A percentile compares a stretch with the other conserved stretches of the same genome.
Conservation (phyloP, 2,797 vertebrate species). For the Phrynocephalus vlangalii region DNA sequence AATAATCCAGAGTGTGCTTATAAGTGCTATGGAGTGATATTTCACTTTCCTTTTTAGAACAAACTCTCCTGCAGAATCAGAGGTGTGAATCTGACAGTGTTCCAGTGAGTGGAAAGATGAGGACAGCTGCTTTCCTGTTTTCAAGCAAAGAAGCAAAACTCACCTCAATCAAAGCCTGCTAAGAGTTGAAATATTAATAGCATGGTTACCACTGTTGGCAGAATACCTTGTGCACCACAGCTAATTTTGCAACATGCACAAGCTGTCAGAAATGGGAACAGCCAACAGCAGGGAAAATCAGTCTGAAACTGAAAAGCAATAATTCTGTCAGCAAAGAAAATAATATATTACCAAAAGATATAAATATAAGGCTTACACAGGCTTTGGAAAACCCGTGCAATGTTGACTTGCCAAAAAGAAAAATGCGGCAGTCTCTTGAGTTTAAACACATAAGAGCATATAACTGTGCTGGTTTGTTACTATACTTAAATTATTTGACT, state of each 20-base stretch:
- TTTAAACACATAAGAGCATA: neutral
- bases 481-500: neutral
- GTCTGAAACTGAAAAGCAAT: constrained; percentile 1
- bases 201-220: neutral
- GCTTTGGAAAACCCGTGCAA: neutral
- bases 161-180: neutral
- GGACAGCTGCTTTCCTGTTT: neutral
- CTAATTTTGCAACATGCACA: neutral
- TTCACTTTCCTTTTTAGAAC: no score
- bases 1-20: no score
- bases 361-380: neutral
- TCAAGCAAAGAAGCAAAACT: neutral
- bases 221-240: neutral
- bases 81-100: neutral
- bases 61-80: neutral
- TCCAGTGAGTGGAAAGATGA: neutral
- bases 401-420: constrained; percentile 1
- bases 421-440: constrained; percentile 10
- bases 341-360: neutral
- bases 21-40: no score
- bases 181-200: constrained; percentile 17
- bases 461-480: neutral
- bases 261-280: constrained; percentile 2
- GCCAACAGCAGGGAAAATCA: neutral
- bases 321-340: constrained; percentile 23